Conservation (phyloP, 1,140 invertebrate genomes). For the Drosophila tani region DNA sequence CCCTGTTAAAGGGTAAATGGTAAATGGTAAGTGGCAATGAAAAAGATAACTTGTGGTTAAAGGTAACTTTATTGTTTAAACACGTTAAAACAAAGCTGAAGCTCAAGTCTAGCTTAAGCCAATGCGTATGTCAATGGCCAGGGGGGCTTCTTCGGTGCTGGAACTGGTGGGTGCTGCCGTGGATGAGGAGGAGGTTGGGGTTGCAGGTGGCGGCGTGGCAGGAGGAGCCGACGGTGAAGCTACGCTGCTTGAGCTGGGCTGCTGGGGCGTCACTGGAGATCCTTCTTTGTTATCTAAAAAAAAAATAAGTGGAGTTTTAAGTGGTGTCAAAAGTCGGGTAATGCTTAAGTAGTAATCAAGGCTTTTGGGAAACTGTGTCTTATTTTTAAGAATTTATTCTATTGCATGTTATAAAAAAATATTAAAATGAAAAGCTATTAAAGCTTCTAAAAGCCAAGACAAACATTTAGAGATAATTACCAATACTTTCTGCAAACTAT, state of each 20-base stretch:
- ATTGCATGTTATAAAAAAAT: no score
- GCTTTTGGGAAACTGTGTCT: no score
- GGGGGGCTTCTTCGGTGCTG: conserved; percentile 46
- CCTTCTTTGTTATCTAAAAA: conserved; percentile 8
- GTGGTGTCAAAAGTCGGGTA: neutral
- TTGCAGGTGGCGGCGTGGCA: neutral
- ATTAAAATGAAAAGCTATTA: no score
- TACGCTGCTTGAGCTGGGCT: conserved; percentile 5
- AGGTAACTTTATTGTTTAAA: conserved; percentile 36
- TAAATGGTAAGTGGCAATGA: conserved; percentile 25
- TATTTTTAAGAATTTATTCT: no score
- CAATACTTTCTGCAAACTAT: no score
- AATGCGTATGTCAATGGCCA: conserved; percentile 69
- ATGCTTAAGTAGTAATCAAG: no score
- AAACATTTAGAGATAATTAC: neutral
- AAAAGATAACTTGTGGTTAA: conserved; percentile 45
- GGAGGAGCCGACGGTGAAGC: conserved; percentile 9
- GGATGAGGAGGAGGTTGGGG: conserved; percentile 10
- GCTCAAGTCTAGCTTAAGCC: conserved; percentile 32
- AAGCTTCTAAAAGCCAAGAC: no score
- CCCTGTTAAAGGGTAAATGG: conserved; percentile 12
- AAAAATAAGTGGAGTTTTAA: neutral
- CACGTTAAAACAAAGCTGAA: conserved; percentile 1
- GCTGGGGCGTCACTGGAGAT: neutral
- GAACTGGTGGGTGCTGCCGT: conserved; percentile 17